Conservation (phyloP, 2,113 vertebrate species). For the Hyla sarda region DNA sequence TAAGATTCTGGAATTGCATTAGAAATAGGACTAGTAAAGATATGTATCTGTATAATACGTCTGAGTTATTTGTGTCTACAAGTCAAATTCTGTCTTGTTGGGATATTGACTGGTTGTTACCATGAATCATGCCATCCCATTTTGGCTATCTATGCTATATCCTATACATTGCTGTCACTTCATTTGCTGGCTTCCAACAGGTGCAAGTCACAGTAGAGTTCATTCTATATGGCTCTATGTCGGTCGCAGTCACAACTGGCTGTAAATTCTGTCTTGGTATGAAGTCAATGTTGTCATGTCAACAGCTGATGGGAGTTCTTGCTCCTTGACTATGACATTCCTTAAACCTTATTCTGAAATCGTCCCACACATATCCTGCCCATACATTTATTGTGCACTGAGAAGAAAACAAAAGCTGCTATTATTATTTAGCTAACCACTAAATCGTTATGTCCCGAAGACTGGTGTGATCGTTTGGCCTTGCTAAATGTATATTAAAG, state of each 20-base stretch:
- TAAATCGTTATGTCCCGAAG: neutral
- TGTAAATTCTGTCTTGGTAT: conserved; percentile 25
- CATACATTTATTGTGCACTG: conserved; percentile 31
- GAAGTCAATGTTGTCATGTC: conserved; percentile 20
- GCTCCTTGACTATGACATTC: conserved; percentile 37
- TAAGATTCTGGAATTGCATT: too few relatives aligned
- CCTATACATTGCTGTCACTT: neutral
- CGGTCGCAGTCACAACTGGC: neutral
- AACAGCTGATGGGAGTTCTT: conserved; percentile 18
- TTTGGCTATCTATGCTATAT: neutral
- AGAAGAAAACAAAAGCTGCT: neutral
- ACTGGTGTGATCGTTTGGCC: neutral
- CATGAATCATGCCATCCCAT: neutral
- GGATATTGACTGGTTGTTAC: neutral
- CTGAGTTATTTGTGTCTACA: neutral
- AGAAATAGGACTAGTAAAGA: too few relatives aligned
- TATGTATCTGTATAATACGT: too few relatives aligned
- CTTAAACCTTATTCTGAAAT: neutral
- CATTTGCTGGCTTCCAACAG: neutral
- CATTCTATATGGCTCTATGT: neutral
- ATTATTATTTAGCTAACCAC: neutral
- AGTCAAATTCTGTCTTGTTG: neutral
- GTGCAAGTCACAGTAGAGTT: neutral
- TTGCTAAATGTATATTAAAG: too few relatives aligned
- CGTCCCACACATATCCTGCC: conserved; percentile 15